A percentile compares a stretch with the other conserved stretches of the same genome.
Conservation (phyloP, 2,113 vertebrate species). For the Hyla sarda region DNA sequence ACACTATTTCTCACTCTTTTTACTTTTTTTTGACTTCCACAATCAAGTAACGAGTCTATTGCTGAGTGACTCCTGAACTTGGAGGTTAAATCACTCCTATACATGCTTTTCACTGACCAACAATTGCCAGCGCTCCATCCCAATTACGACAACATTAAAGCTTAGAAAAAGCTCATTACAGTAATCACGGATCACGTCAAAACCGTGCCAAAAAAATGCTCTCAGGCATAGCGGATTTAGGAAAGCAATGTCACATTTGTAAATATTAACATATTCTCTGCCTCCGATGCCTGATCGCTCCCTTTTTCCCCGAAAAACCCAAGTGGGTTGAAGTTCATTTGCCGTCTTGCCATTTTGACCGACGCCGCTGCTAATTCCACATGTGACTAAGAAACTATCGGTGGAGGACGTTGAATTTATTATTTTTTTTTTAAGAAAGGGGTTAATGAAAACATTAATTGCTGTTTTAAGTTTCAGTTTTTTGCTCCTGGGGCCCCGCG, state of each 20-base stretch:
- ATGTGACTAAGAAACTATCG: conserved; percentile 16
- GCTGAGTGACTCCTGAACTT: not conserved
- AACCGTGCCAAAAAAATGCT: conserved; percentile 35
- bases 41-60: not conserved
- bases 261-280: conserved; percentile 27
- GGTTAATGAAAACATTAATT: conserved; percentile 67
- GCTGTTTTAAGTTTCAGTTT: conserved; percentile 61
- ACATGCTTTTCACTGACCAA: not conserved
- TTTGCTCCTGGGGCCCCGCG: conserved; percentile 63
- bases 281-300: not conserved
- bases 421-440: not conserved
- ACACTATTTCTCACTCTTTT: no score
- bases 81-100: conserved; percentile 35
- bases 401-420: not conserved
- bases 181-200: conserved; percentile 35
- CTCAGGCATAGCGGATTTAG: conserved; percentile 42
- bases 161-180: conserved; percentile 47
- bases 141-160: conserved; percentile 44
- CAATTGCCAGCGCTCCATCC: conserved; percentile 8
- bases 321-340: conserved; percentile 10
- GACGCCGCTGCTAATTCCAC: not conserved
- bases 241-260: conserved; percentile 50
- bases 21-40: no score
- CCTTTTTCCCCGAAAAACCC: not conserved
- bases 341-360: not conserved